Evolutionary conservation across 2,888 invertebrate species (phyloP), one percentile per base, ranked within the genome.

Genomic region (Drosophila vallismaia): DNA sequence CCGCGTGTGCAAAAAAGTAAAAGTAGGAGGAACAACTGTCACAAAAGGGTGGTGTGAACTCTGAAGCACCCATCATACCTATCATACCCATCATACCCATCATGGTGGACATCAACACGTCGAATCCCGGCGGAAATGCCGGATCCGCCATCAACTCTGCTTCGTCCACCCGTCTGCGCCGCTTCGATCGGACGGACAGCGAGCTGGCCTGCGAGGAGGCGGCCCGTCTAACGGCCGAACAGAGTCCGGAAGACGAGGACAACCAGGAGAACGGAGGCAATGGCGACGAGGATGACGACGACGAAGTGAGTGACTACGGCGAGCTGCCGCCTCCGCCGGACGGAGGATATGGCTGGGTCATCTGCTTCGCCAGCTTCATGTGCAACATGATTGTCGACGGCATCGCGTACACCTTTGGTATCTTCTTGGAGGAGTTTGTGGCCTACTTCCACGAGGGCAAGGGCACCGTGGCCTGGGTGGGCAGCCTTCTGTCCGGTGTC

Each of bases 351-450:
- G 96, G 96, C 38, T 97, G 97, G 97, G 95, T 98, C 89, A 96
- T 99, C 89, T 98, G 99, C 57, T 95, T 97, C 88, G 98, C 98
- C 56, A 98, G 98, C 46, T 98, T 99, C 92, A 95, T 99, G 95
- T 98, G 98, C 92, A 99, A 99, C 94, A 94, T 99, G 93, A 96
- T 99, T 83, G 98, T 99, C 62, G 99, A 99, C 92, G 99, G 98
- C 83, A 98, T 99, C 74, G 97, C 98, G n/a, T 99, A 99, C 92
- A 97, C 98, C 6, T 99, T 99, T 92, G 99, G 99, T 56, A 96
- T 99, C 89, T 97, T 97, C 93, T 93, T 97, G 49, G 94, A 94
- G 29, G 95, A 96, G 88, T 95, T 97, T 87, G 96, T 96, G 70
- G 92, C 92, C 2, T 95, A 95, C 90, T 99, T 97, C 91, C 95